Percentiles rank a stretch among this genome's conserved stretches.
Conservation (phyloP, 2,113 vertebrate genomes). For the Chaenogobius annularis region DNA sequence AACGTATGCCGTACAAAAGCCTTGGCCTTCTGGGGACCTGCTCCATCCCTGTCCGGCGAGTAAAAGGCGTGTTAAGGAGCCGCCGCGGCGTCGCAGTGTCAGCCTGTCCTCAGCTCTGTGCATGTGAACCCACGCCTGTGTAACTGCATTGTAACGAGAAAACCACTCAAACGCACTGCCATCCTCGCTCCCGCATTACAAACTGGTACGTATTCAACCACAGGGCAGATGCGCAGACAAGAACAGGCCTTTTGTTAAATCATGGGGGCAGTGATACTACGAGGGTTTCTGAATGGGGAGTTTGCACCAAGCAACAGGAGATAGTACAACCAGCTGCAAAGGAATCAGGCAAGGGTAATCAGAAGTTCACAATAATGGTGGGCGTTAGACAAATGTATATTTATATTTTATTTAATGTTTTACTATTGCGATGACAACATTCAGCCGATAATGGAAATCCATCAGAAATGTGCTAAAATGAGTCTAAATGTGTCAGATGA, state of each 20-base stretch:
- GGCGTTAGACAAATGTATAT: too few relatives aligned
- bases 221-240: constrained; percentile 40
- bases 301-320: too few relatives aligned
- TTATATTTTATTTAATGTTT: too few relatives aligned
- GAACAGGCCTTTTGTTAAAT: constrained; percentile 28
- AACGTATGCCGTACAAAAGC: not conserved
- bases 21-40: not conserved
- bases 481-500: too few relatives aligned
- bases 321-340: too few relatives aligned
- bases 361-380: too few relatives aligned
- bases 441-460: too few relatives aligned
- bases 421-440: too few relatives aligned
- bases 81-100: constrained; percentile 37
- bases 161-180: not conserved
- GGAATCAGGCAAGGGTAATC: not conserved
- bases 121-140: constrained; percentile 2
- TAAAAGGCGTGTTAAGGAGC: not conserved
- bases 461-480: too few relatives aligned
- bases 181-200: constrained; percentile 21
- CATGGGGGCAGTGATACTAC: not conserved
- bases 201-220: constrained; percentile 39
- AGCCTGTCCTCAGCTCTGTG: constrained; percentile 37
- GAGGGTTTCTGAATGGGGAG: not conserved
- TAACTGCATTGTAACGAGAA: constrained; percentile 10
- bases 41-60: not conserved